Evolutionary conservation across 2,888 invertebrate genomes (phyloP), one percentile per base, ranked within the genome.

Genomic region (Agonopterix subpropinquella): DNA sequence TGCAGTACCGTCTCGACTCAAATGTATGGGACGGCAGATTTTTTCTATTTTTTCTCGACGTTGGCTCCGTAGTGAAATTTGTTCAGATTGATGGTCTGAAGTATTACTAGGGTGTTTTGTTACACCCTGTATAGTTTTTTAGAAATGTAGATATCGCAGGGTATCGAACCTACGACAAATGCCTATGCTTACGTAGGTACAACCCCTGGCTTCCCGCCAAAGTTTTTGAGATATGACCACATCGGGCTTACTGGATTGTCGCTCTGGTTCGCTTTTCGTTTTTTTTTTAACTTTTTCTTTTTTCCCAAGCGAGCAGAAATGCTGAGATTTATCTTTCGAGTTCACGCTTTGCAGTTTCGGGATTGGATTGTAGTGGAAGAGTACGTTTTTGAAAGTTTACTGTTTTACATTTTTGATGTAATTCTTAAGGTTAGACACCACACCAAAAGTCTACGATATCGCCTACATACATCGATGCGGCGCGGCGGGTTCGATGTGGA

Each of bases 141-240:
- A 28, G 28, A 28, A 28, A 28, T 28, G 28, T 28, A 28, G 28
- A 28, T 28, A 28, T 28, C 5, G 7, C 28, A 13, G 45, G n/a
- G 15, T 39, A 18, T 41, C 37, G 41, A 39, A 15, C 39, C 45
- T 11, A 4, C 5, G 28, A 28, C 28, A 28, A 15, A 45, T 39
- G 11, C 41, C 13, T 11, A 11, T 28, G 28, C 28, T 28, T 28
- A 5, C 28, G 28, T 5, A 28, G 28, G 28, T 28, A 28, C 10
- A 18, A 39, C 45, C 18, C 18, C 39, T 45, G 69, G 69, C 69
- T 7, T 4, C 4, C 8, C 13, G 64, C 68, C 69, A 62, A 51
- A 53, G 46, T 47, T 50, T 56, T 57, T 62, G 61, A 68, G 63
- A 62, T 67, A 69, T 56, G 61, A 54, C 58, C 53, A 45, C 56